Conservation (phyloP, 2,888 invertebrate genomes). For the Eustalomyia histrio region DNA sequence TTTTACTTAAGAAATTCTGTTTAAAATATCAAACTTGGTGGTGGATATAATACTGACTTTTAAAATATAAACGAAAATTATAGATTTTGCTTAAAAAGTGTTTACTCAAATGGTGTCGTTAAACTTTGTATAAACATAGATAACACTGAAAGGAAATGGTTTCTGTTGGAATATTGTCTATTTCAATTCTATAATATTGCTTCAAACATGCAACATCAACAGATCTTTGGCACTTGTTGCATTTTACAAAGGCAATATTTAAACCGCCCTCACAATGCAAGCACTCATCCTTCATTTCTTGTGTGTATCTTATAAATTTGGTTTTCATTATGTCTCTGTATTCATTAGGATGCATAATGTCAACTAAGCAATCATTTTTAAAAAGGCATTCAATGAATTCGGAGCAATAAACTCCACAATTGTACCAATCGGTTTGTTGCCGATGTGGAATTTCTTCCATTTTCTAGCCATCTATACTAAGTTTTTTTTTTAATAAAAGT, state of each 20-base stretch:
- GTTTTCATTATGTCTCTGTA: not conserved
- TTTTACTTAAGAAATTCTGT: no score
- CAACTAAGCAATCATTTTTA: not conserved
- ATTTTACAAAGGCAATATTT: not conserved
- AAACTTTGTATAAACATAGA: not conserved
- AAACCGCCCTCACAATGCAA: not conserved
- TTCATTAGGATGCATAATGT: not conserved
- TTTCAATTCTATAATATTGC: not conserved
- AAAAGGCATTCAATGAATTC: not conserved
- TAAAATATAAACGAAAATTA: no score
- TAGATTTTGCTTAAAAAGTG: no score
- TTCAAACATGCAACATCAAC: not conserved
- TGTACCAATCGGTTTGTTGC: not conserved
- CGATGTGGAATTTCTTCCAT: not conserved
- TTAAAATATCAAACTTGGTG: no score
- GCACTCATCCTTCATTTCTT: not conserved
- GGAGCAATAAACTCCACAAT: conserved; percentile 3
- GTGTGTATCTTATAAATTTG: not conserved
- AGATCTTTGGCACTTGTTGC: not conserved
- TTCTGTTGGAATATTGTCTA: not conserved
- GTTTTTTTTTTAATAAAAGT: not conserved
- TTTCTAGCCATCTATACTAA: not conserved
- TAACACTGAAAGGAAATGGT: not conserved
- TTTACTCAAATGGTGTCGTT: no score
- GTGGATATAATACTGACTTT: no score